phyloP scores from a whole-genome alignment of 2,797 vertebrate species.

The Brotogeris chrysoptera region DNA sequence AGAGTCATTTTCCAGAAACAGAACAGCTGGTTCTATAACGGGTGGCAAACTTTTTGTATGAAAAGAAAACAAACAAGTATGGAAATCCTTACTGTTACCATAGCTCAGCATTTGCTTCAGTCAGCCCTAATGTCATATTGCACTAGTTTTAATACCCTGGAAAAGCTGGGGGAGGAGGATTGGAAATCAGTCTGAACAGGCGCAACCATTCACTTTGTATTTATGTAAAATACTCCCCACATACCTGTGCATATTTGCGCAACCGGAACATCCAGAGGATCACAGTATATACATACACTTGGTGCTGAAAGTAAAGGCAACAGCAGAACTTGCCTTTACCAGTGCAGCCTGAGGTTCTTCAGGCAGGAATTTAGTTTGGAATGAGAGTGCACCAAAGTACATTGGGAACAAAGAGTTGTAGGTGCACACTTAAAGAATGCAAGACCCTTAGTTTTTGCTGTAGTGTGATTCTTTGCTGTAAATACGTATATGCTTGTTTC shows the following conservation, averaged over 20 bases:
- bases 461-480: constrained; percentile 49
- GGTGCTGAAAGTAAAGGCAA: not conserved
- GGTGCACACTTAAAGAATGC: not conserved
- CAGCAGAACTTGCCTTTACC: not conserved
- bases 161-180: not conserved
- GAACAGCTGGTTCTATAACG: not conserved
- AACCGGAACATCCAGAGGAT: not conserved
- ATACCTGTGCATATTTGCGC: not conserved
- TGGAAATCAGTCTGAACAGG: not conserved
- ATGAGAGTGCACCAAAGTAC: not conserved
- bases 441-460: not conserved
- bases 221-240: not conserved
- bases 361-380: not conserved
- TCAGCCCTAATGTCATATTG: not conserved
- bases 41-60: not conserved
- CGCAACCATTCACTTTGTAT: not conserved
- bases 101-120: not conserved
- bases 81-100: not conserved
- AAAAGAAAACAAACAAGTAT: constrained; percentile 7
- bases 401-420: not conserved
- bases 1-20: not conserved
- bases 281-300: not conserved
- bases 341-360: not conserved
- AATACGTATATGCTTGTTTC: constrained; percentile 39
- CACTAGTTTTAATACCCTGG: not conserved